phyloP scores from a whole-genome alignment of 2,888 invertebrate species.

The Drosophila longiperda region DNA sequence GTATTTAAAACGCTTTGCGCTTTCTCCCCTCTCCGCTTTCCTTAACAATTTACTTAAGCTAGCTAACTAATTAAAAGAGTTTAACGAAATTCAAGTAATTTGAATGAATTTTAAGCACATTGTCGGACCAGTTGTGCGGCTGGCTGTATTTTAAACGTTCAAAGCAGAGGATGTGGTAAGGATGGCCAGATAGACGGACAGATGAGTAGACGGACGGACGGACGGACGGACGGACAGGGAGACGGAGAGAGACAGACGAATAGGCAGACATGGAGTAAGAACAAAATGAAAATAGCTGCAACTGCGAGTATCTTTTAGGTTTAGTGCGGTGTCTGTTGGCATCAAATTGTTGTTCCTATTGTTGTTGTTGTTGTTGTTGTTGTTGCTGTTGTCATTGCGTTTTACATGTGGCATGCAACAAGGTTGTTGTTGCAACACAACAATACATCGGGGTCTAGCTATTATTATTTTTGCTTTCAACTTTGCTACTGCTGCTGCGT shows the following conservation, averaged over 20 bases:
- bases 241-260: background rate
- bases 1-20: background rate
- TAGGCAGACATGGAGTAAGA: conserved; percentile 4
- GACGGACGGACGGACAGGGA: background rate
- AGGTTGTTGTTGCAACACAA: conserved; percentile 40
- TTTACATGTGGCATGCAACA: conserved; percentile 63
- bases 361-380: conserved; percentile 17
- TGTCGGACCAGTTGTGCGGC: conserved; percentile 6
- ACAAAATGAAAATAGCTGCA: conserved; percentile 42
- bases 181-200: background rate
- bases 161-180: conserved; percentile 10
- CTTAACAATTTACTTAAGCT: background rate
- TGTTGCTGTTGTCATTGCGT: conserved; percentile 49
- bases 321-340: conserved; percentile 34
- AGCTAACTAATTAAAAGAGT: conserved; percentile 45
- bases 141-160: background rate
- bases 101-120: conserved; percentile 49
- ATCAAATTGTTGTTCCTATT: conserved; percentile 29
- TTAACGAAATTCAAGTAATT: conserved; percentile 42
- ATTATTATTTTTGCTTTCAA: conserved; percentile 66
- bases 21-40: background rate
- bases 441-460: conserved; percentile 56
- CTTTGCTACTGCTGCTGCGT: conserved; percentile 34
- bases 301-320: conserved; percentile 34
- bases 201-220: background rate